These are phyloP conservation scores for Lasaia peninsularis DNA, from an alignment of 1,140 invertebrate genomes.

Conservation along the genomic window DNA sequence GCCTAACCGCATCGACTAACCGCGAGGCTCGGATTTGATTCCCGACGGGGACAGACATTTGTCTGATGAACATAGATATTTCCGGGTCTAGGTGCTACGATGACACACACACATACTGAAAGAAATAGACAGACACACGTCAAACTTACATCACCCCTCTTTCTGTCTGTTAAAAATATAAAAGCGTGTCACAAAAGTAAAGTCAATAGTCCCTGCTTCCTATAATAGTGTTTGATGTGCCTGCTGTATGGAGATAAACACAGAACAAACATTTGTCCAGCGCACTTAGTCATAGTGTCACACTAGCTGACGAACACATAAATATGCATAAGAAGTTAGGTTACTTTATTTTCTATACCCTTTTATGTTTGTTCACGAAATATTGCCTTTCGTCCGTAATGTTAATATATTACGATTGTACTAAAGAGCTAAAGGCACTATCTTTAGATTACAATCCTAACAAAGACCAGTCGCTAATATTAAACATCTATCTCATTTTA, in stretches of 20 bases:
- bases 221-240: constrained; percentile 1
- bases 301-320: constrained; percentile 60
- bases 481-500: too few species aligned
- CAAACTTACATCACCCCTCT: too few species aligned
- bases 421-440: too few species aligned
- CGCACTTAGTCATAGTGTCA: constrained; percentile 51
- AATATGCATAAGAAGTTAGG: constrained; percentile 64
- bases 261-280: constrained; percentile 52
- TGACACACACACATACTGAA: too few species aligned
- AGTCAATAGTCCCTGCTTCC: not conserved
- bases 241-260: constrained; percentile 8
- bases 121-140: too few species aligned
- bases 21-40: too few species aligned
- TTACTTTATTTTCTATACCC: constrained; percentile 54
- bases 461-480: too few species aligned
- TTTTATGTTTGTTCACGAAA: constrained; percentile 61
- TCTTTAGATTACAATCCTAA: not conserved
- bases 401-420: not conserved
- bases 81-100: too few species aligned
- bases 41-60: too few species aligned
- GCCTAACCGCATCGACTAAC: too few species aligned
- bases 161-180: not conserved
- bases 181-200: not conserved
- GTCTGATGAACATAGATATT: too few species aligned
- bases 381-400: constrained; percentile 50